Base-by-base conservation (phyloP, 2,888 invertebrate genomes). In the Trichogramma dendrolimi region DNA sequence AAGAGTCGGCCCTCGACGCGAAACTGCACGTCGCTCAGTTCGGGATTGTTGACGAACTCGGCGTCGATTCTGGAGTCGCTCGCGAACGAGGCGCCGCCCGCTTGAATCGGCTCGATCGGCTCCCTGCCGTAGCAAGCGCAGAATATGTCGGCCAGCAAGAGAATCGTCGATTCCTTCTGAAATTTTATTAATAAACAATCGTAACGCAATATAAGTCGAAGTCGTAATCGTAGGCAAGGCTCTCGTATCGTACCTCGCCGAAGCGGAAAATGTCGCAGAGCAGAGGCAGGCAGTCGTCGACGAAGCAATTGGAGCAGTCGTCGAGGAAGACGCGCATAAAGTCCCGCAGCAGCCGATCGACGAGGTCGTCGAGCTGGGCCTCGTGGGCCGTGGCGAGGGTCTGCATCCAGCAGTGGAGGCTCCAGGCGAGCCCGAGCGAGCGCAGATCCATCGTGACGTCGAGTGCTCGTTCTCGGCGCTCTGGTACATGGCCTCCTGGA, bases 401-500 rank as follows among this genome's bases (percentile, higher is more conserved):
- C 73, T 92, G 87, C 83, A 92, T 92, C 95, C 95, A 96, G 69
- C 93, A 93, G 76, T 95, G 93, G 39, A 94, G 79, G 0, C 93
- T 94, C 95, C 95, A 96, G 4, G 92, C 89, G 8, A 95, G 90
- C 41, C 94, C 92, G 56, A 94, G 80, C 47, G 91, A 89, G 62
- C 94, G 85, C 43, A 96, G 83, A 75, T 95, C 94, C 72, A 94
- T 83, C 0, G 94, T 94, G 68, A 95, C 91, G 74, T 95, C 94
- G 71, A 94, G 78, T 94, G 91, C 72, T 93, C 92, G 75, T 92
- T 93, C 79, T 95, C 95, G 0, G 94, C 91, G 65, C 93, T 92
- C 75, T 94, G 94, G 76, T 95, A 96, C 92, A 96, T 92, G 38
- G 95, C 94, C 79, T 95, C 94, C 74, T 94, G 93, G 62, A 94